Evolutionary conservation across 2,888 invertebrate species (phyloP), one percentile per base, ranked within the genome.

Genomic region (Harpalus rubripes): DNA sequence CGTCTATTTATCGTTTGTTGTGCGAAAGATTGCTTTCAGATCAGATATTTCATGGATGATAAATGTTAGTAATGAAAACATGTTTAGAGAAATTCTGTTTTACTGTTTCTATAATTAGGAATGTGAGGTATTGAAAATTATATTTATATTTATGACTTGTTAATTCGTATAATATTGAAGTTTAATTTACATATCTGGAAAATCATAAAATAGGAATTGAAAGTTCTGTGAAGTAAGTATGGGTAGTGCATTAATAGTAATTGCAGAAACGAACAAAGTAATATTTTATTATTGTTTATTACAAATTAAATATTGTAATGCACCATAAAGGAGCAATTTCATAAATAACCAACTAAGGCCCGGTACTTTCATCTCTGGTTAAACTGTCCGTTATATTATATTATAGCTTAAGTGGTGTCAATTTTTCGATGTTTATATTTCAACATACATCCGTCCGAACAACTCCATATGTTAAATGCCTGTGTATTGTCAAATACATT

Each of bases 1-100:
- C 12, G 10, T 7, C 72, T 12, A 65, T 32, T 72, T 7, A 72
- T 72, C 32, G 39, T 32, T 39, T 32, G 41, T 18, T 52, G 44
- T 52, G 44, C 44, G 44, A 52, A 52, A 52, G 44, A 52, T 52
- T 52, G 44, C 8, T 52, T 52, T 52, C 44, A 52, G 44, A 52
- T 52, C 12, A 12, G 44, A 52, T 52, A 12, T 12, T 52, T 52
- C 12, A 52, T 52, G 12, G 2, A 6, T 52, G 44, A 52, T 52
- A 0, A 52, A 52, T 12, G 12, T 1, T 4, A 12, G 12, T 52
- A 52, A 52, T 10, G 44, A 52, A 52, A 52, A 8, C 10, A 10
- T 8, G 44, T 52, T 52, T 52, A 12, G 10, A 52, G 8, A 52
- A 52, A 12, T 12, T 52, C 12, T 12, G 1, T 52, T 52, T 52